Evolutionary conservation across 2,113 vertebrate genomes (phyloP).

Genomic region (Chlorodrepanis virens): DNA sequence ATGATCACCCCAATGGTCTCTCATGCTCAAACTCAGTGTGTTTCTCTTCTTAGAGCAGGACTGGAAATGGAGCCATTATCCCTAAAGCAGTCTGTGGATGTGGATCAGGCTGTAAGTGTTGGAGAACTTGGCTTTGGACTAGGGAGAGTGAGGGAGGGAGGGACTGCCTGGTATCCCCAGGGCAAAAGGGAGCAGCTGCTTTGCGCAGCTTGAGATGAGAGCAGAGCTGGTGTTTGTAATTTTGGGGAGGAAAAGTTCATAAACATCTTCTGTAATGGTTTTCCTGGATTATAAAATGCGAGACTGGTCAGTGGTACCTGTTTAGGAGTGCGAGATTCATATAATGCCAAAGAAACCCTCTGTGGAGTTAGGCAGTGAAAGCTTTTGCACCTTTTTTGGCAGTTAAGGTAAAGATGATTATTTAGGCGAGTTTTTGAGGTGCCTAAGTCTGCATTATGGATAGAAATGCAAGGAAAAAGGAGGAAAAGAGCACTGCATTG

Average conservation of each 20-base stretch:
- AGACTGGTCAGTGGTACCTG: rapidly evolving
- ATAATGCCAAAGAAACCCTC: rapidly evolving
- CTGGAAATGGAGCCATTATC: neutral
- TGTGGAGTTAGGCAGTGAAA: neutral
- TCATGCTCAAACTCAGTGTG: rapidly evolving
- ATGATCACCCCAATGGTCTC: rapidly evolving
- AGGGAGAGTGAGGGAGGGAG: neutral
- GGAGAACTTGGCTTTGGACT: neutral
- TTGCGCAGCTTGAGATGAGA: neutral
- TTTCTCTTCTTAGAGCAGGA: neutral
- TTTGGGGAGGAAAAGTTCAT: neutral
- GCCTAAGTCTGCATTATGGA: rapidly evolving
- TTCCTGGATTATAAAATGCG: rapidly evolving
- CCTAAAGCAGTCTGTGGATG: neutral
- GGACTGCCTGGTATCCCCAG: neutral
- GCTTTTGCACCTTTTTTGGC: neutral
- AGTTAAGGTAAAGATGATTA: neutral
- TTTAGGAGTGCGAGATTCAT: rapidly evolving
- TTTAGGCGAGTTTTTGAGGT: neutral
- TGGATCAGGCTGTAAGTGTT: rapidly evolving
- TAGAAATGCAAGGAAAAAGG: neutral
- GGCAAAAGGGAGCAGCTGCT: neutral
- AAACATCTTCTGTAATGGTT: rapidly evolving
- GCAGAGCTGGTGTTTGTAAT: neutral
- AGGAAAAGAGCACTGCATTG: neutral